A percentile compares a stretch with the other conserved stretches of the same genome.
Evolutionary conservation across 2,888 invertebrate species (phyloP).

Genomic region (Drosophila meridiana): DNA sequence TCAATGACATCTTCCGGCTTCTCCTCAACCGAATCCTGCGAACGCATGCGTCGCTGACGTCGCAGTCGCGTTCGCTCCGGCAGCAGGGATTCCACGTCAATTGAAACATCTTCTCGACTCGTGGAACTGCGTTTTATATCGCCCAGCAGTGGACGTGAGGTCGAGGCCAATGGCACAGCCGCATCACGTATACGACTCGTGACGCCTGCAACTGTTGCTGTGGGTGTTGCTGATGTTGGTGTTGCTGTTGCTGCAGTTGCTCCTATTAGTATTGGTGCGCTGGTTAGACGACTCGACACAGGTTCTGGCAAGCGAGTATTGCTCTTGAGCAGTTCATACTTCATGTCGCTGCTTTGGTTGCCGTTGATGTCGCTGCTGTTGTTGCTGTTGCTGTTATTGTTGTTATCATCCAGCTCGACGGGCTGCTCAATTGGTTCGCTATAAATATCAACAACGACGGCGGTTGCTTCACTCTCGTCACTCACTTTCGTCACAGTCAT

Average conservation of each 20-base stretch:
- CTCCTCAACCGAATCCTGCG: conserved; percentile 69
- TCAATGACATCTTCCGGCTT: conserved; percentile 81
- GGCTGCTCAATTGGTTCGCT: conserved; percentile 60
- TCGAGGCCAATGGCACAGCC: conserved; percentile 16
- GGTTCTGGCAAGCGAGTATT: conserved; percentile 45
- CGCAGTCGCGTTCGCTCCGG: conserved; percentile 77
- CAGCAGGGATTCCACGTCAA: conserved; percentile 63
- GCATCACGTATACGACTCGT: conserved; percentile 62
- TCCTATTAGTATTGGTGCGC: conserved; percentile 12
- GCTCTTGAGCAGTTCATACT: conserved; percentile 71
- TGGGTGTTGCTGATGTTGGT: conserved; percentile 7
- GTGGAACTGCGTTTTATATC: conserved; percentile 56
- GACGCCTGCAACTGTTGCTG: conserved; percentile 14
- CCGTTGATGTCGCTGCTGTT: conserved; percentile 12
- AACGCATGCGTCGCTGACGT: conserved; percentile 77
- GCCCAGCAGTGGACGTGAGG: conserved; percentile 52
- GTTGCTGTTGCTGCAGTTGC: neutral
- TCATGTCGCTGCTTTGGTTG: conserved; percentile 65
- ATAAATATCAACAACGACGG: conserved; percentile 56
- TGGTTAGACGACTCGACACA: conserved; percentile 30
- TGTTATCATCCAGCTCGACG: conserved; percentile 56
- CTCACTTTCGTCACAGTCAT: conserved; percentile 74
- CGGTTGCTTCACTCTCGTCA: conserved; percentile 67
- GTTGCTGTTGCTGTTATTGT: conserved; percentile 19
- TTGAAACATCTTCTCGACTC: conserved; percentile 54